Conservation (phyloP, 2,113 vertebrate genomes). For the Gavia stellata region DNA sequence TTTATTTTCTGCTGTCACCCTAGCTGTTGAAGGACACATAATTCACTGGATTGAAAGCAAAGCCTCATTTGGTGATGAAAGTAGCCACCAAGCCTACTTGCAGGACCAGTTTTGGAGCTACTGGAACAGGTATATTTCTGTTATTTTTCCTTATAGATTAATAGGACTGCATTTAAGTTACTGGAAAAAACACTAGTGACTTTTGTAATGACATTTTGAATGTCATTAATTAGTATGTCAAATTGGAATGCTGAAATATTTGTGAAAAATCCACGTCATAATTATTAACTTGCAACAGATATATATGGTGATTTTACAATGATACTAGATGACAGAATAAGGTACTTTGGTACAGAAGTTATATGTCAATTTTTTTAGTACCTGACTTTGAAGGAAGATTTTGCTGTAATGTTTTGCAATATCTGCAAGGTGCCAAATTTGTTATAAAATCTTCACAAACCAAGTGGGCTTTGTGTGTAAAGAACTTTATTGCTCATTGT, state of each 20-base stretch:
- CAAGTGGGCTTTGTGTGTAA: background rate
- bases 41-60: conserved; percentile 99
- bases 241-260: background rate
- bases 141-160: conserved; percentile 50
- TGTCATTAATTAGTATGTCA: background rate
- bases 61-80: conserved; percentile 96
- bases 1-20: conserved; percentile 46
- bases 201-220: conserved; percentile 35
- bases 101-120: conserved; percentile 99
- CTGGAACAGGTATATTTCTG: conserved; percentile 90
- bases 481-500: background rate
- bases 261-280: background rate
- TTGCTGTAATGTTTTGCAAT: background rate
- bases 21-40: conserved; percentile 95
- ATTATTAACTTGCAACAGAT: background rate
- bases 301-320: background rate
- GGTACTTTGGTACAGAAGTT: background rate
- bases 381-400: background rate
- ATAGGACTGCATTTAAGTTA: conserved; percentile 28
- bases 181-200: background rate
- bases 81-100: conserved; percentile 92
- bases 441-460: background rate
- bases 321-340: background rate
- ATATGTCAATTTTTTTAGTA: background rate
- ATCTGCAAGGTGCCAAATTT: background rate